A percentile compares a stretch with the other conserved stretches of the same genome.
Conservation (phyloP, 2,888 invertebrate genomes). For the Brachylomia viminalis region DNA sequence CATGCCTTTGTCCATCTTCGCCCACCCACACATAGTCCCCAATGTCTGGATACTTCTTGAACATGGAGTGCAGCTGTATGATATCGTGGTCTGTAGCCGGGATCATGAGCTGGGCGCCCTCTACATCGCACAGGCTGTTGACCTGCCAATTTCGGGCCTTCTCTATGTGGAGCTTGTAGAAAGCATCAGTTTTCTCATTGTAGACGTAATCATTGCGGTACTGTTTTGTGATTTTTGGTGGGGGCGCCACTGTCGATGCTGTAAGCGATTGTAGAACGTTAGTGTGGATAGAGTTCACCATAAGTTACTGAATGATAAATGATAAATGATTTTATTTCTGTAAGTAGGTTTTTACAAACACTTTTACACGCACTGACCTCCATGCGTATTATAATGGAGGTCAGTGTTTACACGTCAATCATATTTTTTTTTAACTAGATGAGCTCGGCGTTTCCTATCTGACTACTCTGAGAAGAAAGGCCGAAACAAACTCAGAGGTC, state of each 20-base stretch:
- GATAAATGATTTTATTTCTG: no score
- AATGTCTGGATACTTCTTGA: slow-evolving; percentile 80
- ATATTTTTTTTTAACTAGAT: no score
- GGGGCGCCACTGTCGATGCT: slow-evolving; percentile 50
- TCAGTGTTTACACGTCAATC: no score
- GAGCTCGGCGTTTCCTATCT: no score
- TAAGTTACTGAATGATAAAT: background rate
- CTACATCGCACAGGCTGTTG: slow-evolving; percentile 65
- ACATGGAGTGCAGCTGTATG: slow-evolving; percentile 75
- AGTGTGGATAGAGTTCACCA: background rate
- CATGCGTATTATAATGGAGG: no score
- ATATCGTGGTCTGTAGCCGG: slow-evolving; percentile 71
- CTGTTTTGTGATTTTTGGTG: slow-evolving; percentile 61
- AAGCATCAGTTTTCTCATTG: slow-evolving; percentile 75
- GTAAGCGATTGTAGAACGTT: slow-evolving; percentile 19
- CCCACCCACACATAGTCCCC: slow-evolving; percentile 74
- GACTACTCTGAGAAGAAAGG: no score
- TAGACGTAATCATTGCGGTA: slow-evolving; percentile 81
- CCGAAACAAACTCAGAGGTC: no score
- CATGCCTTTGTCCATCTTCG: slow-evolving; percentile 72
- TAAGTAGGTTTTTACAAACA: no score
- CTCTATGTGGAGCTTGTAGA: slow-evolving; percentile 82
- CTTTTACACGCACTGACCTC: no score
- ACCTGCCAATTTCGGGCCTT: slow-evolving; percentile 20
- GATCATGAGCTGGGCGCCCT: slow-evolving; percentile 76